Percentiles rank a stretch among this genome's conserved stretches.
Conservation (phyloP, 2,888 invertebrate species). For the Smittia aterrima region DNA sequence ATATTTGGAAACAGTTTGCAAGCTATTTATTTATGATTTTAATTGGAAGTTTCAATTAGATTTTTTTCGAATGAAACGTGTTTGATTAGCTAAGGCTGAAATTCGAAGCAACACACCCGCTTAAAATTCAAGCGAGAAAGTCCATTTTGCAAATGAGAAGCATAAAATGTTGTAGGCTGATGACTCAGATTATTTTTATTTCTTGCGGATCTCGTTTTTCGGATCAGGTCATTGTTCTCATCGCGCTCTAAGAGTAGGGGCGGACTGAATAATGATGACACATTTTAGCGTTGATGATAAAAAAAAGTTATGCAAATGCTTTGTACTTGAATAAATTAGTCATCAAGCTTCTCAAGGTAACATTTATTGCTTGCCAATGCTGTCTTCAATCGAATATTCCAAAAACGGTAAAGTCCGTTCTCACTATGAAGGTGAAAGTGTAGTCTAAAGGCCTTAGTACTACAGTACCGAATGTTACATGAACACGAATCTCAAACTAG, state of each 20-base stretch:
- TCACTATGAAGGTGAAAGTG: constrained; percentile 20
- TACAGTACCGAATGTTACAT: background rate
- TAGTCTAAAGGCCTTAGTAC: too few relatives aligned
- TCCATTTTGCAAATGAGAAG: constrained; percentile 21
- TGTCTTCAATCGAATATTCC: constrained; percentile 6
- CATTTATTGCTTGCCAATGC: background rate
- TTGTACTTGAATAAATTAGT: background rate
- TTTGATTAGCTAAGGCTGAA: too few relatives aligned
- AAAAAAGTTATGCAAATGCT: background rate
- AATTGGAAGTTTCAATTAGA: too few relatives aligned
- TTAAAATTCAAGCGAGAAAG: background rate
- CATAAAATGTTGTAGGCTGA: constrained; percentile 28
- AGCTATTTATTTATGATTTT: background rate
- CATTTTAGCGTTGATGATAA: background rate
- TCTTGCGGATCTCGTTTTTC: constrained; percentile 3
- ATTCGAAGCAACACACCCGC: constrained; percentile 23
- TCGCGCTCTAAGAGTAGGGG: background rate
- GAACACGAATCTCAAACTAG: background rate
- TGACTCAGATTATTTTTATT: background rate
- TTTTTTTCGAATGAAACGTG: too few relatives aligned
- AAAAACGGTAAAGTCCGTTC: constrained; percentile 29
- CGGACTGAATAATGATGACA: constrained; percentile 11
- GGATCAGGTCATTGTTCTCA: constrained; percentile 14
- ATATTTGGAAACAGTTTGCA: constrained; percentile 21
- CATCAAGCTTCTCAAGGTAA: background rate